These are phyloP conservation scores for Mamestra configurata DNA, from an alignment of 1,140 invertebrate genomes.

Conservation along the genomic window DNA sequence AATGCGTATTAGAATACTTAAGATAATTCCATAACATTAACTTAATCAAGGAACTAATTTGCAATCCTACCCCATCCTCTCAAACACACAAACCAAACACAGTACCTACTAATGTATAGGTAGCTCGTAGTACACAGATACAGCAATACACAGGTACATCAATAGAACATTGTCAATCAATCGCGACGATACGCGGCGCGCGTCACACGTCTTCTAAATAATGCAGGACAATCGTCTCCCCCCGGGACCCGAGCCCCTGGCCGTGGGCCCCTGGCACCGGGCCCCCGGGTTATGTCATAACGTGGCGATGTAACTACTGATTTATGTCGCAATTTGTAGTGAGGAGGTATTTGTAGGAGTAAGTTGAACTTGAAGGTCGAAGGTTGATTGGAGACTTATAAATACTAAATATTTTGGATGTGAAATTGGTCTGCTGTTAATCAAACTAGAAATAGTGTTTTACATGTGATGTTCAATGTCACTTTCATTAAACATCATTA, in stretches of 20 bases:
- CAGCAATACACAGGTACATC: constrained; percentile 7
- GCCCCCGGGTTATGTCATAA: not conserved
- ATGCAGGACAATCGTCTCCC: constrained; percentile 17
- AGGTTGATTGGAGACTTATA: not conserved
- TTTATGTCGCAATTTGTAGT: not conserved
- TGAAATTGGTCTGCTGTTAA: no score
- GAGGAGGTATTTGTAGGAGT: not conserved
- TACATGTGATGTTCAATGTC: no score
- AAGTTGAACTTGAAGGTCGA: not conserved
- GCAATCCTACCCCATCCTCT: no score
- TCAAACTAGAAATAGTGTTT: no score
- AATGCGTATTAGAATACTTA: not conserved
- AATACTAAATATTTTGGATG: not conserved
- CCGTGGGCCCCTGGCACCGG: no score
- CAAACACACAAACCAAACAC: no score
- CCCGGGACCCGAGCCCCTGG: not conserved
- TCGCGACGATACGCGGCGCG: constrained; percentile 1
- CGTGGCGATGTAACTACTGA: constrained; percentile 22
- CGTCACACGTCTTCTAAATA: constrained; percentile 30
- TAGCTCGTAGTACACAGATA: not conserved
- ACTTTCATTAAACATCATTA: no score
- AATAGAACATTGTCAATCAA: constrained; percentile 38
- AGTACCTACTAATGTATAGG: no score
- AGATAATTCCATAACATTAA: no score
- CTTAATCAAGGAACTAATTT: no score